Percentiles rank a stretch among this genome's conserved stretches.
Evolutionary conservation across 2,113 vertebrate genomes (phyloP).

Genomic region (Syngnathus scovelli): DNA sequence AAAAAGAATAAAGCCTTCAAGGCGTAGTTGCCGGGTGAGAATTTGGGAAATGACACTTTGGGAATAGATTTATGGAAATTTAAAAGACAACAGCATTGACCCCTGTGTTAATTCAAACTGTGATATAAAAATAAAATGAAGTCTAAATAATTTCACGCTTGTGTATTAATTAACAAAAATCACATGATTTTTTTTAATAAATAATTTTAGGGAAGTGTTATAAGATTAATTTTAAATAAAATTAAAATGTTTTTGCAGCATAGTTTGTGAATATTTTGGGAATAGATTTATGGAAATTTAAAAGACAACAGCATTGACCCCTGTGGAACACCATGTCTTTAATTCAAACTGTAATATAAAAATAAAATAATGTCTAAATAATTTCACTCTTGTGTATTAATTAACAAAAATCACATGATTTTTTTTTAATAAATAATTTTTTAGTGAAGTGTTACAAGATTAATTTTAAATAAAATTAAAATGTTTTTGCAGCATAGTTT

Average conservation of each 20-base stretch:
- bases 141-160: no score
- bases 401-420: no score
- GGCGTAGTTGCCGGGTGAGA: neutral
- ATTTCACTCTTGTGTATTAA: no score
- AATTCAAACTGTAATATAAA: neutral
- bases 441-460: neutral
- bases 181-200: no score
- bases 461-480: neutral
- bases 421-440: no score
- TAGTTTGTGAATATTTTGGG: neutral
- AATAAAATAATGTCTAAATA: no score
- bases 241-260: neutral
- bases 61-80: neutral
- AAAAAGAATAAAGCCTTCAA: slow-evolving; percentile 5
- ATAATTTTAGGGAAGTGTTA: no score
- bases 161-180: no score
- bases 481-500: neutral
- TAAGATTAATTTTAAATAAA: neutral
- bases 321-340: neutral
- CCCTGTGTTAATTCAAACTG: neutral
- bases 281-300: neutral
- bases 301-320: neutral
- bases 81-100: neutral
- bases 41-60: neutral
- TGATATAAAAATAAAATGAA: neutral